Conservation (phyloP, 2,797 vertebrate species). For the Steatocranus sp. region DNA sequence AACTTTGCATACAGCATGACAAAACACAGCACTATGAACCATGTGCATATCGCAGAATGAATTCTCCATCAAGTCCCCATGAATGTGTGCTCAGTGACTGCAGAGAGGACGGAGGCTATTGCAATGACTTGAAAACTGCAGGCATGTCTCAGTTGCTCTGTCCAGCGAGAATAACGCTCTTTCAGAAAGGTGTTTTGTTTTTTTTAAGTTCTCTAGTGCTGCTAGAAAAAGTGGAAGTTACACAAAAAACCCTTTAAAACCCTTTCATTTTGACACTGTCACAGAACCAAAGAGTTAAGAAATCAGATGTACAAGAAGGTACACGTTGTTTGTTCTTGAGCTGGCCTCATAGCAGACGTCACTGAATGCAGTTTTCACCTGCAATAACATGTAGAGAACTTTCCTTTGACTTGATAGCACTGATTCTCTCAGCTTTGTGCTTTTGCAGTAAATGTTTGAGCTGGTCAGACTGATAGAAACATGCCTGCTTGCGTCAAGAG, state of each 20-base stretch:
- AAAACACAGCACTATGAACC: slow-evolving; percentile 66
- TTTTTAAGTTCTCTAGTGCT: slow-evolving; percentile 31
- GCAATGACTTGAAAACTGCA: slow-evolving; percentile 63
- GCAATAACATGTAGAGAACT: not conserved
- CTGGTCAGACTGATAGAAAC: slow-evolving; percentile 60
- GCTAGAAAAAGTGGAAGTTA: slow-evolving; percentile 36
- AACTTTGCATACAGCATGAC: slow-evolving; percentile 57
- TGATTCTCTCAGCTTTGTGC: slow-evolving; percentile 9
- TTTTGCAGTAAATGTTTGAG: slow-evolving; percentile 13
- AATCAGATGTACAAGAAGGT: slow-evolving; percentile 43
- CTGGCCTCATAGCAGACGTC: slow-evolving; percentile 60
- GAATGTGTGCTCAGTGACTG: slow-evolving; percentile 48
- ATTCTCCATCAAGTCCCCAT: slow-evolving; percentile 53
- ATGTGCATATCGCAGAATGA: slow-evolving; percentile 54
- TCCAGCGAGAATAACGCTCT: slow-evolving; percentile 49
- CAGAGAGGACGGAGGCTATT: slow-evolving; percentile 33
- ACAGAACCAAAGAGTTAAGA: slow-evolving; percentile 24
- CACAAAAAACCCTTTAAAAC: slow-evolving; percentile 12
- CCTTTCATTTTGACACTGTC: slow-evolving; percentile 2
- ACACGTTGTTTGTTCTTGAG: slow-evolving; percentile 62
- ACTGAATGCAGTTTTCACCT: not conserved
- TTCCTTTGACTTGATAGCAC: slow-evolving; percentile 12
- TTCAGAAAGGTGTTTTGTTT: slow-evolving; percentile 4
- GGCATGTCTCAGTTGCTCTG: slow-evolving; percentile 68
- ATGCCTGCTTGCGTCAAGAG: slow-evolving; percentile 50